These are phyloP conservation scores for Drosophila bocki DNA, from an alignment of 1,140 invertebrate genomes.

Conservation along the genomic window DNA sequence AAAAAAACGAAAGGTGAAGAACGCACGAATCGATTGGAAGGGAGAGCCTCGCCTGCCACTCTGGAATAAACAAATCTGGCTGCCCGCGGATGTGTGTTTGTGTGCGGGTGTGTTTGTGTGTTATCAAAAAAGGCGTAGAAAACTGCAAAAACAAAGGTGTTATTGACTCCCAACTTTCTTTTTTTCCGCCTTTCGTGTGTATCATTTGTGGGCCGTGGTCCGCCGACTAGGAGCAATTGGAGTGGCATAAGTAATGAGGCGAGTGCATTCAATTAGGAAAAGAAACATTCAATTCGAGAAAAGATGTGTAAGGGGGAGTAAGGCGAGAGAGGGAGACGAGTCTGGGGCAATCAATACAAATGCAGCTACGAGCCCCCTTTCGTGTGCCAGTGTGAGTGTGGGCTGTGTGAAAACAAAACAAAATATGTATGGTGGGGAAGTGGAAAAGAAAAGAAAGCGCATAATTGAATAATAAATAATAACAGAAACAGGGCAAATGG, in stretches of 20 bases:
- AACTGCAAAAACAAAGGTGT: constrained; percentile 75
- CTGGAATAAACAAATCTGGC: constrained; percentile 31
- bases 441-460: constrained; percentile 70
- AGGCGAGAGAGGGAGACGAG: constrained; percentile 41
- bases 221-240: constrained; percentile 40
- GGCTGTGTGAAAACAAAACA: constrained; percentile 75
- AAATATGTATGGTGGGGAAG: constrained; percentile 51
- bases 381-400: constrained; percentile 10
- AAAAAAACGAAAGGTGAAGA: constrained; percentile 38
- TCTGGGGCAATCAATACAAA: constrained; percentile 73
- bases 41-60: neutral
- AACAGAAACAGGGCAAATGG: constrained; percentile 69
- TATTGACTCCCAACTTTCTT: constrained; percentile 72
- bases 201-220: constrained; percentile 33
- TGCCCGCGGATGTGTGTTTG: constrained; percentile 1
- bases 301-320: constrained; percentile 28
- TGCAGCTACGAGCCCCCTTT: constrained; percentile 53
- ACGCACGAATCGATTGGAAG: neutral
- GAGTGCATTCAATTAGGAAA: constrained; percentile 41
- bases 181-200: constrained; percentile 53
- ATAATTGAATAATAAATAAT: constrained; percentile 83
- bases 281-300: constrained; percentile 38
- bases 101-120: constrained; percentile 36
- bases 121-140: constrained; percentile 75
- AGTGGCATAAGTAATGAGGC: constrained; percentile 47